Evolutionary conservation across 1,140 invertebrate species (phyloP), one percentile per base, ranked within the genome.

Genomic region (Heliconius hewitsoni): DNA sequence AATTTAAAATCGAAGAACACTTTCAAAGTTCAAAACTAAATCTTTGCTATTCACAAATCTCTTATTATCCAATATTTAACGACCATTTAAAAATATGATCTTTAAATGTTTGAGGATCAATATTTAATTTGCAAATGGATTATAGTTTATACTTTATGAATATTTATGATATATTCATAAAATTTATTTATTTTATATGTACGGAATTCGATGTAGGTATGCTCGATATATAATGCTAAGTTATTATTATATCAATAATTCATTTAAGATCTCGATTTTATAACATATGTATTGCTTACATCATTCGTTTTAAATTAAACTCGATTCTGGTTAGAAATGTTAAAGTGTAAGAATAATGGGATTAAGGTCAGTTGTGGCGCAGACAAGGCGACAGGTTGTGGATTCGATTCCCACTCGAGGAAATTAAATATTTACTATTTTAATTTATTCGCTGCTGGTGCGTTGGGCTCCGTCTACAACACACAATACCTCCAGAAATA

Each of bases 101-200:
- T 60, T 66, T 66, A 46, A 39, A 39, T 73, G 39, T 73, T 73
- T 37, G 37, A 39, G 30, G 16, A 73, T 39, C 8, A 73, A 73
- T 73, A 42, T 73, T 73, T 39, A n/a, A n/a, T 27, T 39, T 73
- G 8, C 6, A 37, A 73, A 73, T 39, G 71, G 37, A 73, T 46
- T 73, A 37, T 73, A 9, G 34, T 39, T 42, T 39, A 66, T 30
- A 8, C 27, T 66, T 30, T 37, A 73, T 39, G 42, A 37, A 73
- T 42, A 73, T 73, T 42, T 39, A 46, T 39, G 42, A 73, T 73
- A 46, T 46, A 16, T 46, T 13, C 13, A 46, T 37, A 39, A 18
- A 37, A n/a, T 66, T 9, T 66, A 23, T 34, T 34, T 66, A 66
- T 66, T 66, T 66, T 66, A 66, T 66, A 66, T 66, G 60, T 66